Percentiles rank a stretch among this genome's conserved stretches.
Evolutionary conservation across 2,797 vertebrate genomes (phyloP).

Genomic region (Danionella dracula): DNA sequence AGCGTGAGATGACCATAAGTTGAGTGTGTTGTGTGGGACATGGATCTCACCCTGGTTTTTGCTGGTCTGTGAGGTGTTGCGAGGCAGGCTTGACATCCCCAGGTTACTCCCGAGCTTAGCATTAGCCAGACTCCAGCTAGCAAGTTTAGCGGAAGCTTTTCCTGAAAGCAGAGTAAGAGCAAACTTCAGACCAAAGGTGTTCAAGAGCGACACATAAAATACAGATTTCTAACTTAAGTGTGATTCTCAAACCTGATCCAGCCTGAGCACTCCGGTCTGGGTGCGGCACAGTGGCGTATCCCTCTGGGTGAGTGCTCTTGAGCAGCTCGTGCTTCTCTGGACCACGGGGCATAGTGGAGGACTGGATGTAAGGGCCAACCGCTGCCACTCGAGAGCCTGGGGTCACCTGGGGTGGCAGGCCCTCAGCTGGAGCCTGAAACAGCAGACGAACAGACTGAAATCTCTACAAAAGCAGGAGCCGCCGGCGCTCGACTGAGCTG

Average conservation of each 20-base stretch:
- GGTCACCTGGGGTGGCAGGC: slow-evolving; percentile 72
- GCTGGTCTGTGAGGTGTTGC: slow-evolving; percentile 56
- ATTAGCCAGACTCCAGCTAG: slow-evolving; percentile 56
- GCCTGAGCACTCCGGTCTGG: slow-evolving; percentile 58
- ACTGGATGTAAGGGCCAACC: slow-evolving; percentile 96
- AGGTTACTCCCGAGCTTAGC: slow-evolving; percentile 54
- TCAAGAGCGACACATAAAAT: not conserved
- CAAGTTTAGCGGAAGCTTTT: slow-evolving; percentile 51
- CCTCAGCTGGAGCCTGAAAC: slow-evolving; percentile 78
- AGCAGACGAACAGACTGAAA: not conserved
- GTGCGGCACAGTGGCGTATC: slow-evolving; percentile 68
- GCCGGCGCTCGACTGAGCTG: too few relatives aligned
- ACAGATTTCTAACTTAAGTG: too few relatives aligned
- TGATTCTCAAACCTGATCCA: slow-evolving; percentile 32
- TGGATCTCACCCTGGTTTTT: slow-evolving; percentile 58
- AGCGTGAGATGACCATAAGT: too few relatives aligned
- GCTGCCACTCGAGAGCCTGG: slow-evolving; percentile 88
- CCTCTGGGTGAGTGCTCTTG: slow-evolving; percentile 84
- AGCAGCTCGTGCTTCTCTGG: slow-evolving; percentile 80
- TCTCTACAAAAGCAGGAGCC: too few relatives aligned
- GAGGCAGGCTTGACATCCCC: slow-evolving; percentile 68
- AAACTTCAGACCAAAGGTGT: not conserved
- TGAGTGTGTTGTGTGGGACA: not conserved
- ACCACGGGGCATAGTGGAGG: slow-evolving; percentile 89
- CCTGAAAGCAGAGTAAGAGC: slow-evolving; percentile 46